phyloP scores from a whole-genome alignment of 2,888 invertebrate genomes.

The Scaptomyza reducta region DNA sequence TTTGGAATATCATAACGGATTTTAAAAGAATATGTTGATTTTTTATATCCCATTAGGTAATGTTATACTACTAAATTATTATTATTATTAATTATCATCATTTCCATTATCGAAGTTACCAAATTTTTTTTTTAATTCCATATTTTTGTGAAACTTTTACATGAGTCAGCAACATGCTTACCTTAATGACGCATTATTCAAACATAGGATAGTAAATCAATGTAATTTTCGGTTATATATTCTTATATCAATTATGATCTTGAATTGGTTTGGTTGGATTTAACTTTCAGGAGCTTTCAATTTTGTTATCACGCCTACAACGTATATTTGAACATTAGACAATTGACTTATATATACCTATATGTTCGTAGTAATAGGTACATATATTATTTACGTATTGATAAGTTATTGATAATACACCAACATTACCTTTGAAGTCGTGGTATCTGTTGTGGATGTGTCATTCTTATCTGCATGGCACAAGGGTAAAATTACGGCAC shows the following conservation, averaged over 20 bases:
- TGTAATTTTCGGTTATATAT: background rate
- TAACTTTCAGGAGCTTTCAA: background rate
- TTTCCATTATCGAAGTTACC: too few relatives aligned
- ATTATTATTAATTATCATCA: too few relatives aligned
- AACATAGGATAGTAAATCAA: background rate
- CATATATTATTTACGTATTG: background rate
- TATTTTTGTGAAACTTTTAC: background rate
- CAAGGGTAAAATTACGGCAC: slow-evolving; percentile 15
- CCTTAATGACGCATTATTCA: slow-evolving; percentile 3
- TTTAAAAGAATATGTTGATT: background rate
- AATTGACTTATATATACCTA: background rate
- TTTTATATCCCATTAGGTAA: too few relatives aligned
- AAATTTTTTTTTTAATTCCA: too few relatives aligned
- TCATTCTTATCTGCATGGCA: slow-evolving; percentile 16
- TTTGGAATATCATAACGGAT: background rate
- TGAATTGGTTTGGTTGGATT: too few relatives aligned
- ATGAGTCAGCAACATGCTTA: slow-evolving; percentile 7
- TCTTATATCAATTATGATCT: background rate
- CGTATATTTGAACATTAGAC: background rate
- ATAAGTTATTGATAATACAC: background rate
- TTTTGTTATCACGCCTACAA: background rate
- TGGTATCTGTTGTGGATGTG: slow-evolving; percentile 2
- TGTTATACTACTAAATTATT: too few relatives aligned
- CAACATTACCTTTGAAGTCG: slow-evolving; percentile 22
- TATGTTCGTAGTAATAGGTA: background rate